Evolutionary conservation across 2,113 vertebrate genomes (phyloP), one percentile per base, ranked within the genome.

Genomic region (Miniopterus natalensis): DNA sequence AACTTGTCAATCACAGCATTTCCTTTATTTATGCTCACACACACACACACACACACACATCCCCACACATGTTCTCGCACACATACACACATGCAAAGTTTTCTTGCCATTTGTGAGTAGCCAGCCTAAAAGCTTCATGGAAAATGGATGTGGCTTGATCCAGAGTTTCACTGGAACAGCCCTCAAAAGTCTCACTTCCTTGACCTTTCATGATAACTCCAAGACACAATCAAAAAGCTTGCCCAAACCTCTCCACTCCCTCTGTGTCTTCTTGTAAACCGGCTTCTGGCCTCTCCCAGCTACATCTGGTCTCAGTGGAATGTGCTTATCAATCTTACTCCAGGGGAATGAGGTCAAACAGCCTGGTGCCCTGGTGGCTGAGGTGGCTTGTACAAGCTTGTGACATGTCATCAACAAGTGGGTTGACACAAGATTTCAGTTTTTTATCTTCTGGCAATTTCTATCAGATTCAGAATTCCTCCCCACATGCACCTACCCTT

Each of bases 301-400:
- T 84, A 68, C n/a, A 75, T 92, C 90, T 80, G 84, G 90, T 92
- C 94, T 90, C 66, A 8, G 4, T 74, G 95, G 96, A 96, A 97
- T 95, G 95, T 78, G 80, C 92, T 97, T 97, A 97, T 97, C 96
- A 95, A 61, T 74, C 92, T 92, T 36, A 42, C 96, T 94, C 31
- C 51, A 70, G 53, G 61, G 85, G 59, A 95, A 90, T 55, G 95
- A 95, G 53, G 92, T 87, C 95, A 92, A 95, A 85, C 66, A 92
- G 90, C 80, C 84, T 66, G 66, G 92, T 79, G 79, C 77, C 90
- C 84, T 47, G 65, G 75, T 87, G 85, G 65, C 71, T 87, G 59
- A 85, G 90, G 57, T 80, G 31, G 77, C 71, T 84, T 92, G 81
- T 80, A 92, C 59, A 77, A 96, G 61, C 96, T 97, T 95, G 90